Evolutionary conservation across 2,797 vertebrate genomes (phyloP).

Genomic region (Sarcophilus harrisii): DNA sequence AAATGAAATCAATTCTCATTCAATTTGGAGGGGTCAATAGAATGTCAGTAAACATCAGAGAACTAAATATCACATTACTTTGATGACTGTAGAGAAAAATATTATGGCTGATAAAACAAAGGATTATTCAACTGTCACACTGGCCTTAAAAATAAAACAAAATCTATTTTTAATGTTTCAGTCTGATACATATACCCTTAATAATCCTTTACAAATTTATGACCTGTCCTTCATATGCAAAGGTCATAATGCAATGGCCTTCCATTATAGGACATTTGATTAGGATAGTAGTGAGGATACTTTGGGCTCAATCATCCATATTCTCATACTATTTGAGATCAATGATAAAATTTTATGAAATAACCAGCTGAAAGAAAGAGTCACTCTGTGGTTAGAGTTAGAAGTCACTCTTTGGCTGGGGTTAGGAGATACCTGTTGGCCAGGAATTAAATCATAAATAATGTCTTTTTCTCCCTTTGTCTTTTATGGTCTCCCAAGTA

Average conservation of each 20-base stretch:
- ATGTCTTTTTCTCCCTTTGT: not conserved
- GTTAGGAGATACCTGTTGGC: not conserved
- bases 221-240: not conserved
- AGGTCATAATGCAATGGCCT: not conserved
- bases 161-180: conserved; percentile 36
- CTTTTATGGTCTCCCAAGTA: not conserved
- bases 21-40: conserved; percentile 67
- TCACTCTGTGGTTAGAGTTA: not conserved
- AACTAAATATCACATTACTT: conserved; percentile 72
- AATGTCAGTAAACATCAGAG: conserved; percentile 62
- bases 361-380: not conserved
- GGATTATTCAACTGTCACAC: conserved; percentile 52
- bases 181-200: conserved; percentile 17
- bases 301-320: not conserved
- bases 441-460: not conserved
- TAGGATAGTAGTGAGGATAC: not conserved
- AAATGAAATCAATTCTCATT: conserved; percentile 79
- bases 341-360: not conserved
- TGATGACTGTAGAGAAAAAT: conserved; percentile 74
- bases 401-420: not conserved
- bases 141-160: conserved; percentile 40
- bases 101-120: conserved; percentile 48
- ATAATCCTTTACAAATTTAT: not conserved
- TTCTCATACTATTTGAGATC: not conserved
- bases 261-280: not conserved